phyloP scores from a whole-genome alignment of 2,113 vertebrate genomes.

The Cinclus mexicanus region DNA sequence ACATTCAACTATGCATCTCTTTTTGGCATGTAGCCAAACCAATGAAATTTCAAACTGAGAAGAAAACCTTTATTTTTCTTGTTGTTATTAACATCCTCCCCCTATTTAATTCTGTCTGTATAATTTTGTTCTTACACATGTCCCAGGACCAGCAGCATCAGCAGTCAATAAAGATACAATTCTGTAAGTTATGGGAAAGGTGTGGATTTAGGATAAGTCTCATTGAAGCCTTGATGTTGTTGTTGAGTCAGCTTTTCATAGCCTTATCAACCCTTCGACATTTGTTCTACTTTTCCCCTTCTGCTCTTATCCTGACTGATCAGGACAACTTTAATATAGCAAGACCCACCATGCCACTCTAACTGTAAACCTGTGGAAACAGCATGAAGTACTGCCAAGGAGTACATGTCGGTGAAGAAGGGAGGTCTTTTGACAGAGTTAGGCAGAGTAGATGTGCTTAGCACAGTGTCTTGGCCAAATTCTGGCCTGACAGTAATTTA shows the following conservation, averaged over 20 bases:
- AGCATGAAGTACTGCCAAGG: not conserved
- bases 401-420: not conserved
- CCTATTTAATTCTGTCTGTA: not conserved
- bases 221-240: not conserved
- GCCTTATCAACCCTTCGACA: not conserved
- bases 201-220: not conserved
- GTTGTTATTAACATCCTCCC: not conserved
- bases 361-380: not conserved
- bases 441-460: not conserved
- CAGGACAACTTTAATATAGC: not conserved
- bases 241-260: not conserved
- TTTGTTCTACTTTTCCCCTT: not conserved
- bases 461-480: not conserved
- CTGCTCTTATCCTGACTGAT: not conserved
- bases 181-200: not conserved
- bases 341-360: not conserved
- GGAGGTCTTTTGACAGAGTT: not conserved
- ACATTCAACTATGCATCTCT: not conserved
- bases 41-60: not conserved
- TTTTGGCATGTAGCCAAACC: not conserved
- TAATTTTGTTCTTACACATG: not conserved
- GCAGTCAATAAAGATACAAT: not conserved
- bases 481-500: not conserved
- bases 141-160: not conserved
- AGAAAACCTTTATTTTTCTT: not conserved